These are phyloP conservation scores for Caenorhabditis drosophilae DNA, from an alignment of 2,888 invertebrate genomes.

Conservation along the genomic window DNA sequence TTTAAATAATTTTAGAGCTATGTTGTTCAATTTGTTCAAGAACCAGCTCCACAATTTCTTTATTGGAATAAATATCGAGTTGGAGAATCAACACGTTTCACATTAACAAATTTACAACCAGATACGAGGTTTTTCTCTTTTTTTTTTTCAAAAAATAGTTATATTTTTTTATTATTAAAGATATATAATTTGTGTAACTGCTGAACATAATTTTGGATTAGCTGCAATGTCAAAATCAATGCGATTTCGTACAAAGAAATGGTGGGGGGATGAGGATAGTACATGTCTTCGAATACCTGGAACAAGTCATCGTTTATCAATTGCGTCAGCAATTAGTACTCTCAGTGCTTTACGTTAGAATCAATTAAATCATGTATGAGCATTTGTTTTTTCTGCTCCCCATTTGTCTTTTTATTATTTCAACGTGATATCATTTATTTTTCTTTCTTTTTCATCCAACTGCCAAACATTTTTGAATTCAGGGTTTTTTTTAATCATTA, in stretches of 20 bases:
- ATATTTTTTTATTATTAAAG: slow-evolving; percentile 13
- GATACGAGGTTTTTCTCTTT: slow-evolving; percentile 52
- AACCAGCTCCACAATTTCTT: slow-evolving; percentile 66
- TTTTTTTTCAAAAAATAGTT: background rate
- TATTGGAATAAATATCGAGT: slow-evolving; percentile 61
- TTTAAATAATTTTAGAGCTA: slow-evolving; percentile 51
- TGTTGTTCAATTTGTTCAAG: slow-evolving; percentile 64
- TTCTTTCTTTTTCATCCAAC: no score
- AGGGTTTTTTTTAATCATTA: no score
- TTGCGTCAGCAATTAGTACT: slow-evolving; percentile 50
- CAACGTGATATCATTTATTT: no score
- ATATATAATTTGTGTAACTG: slow-evolving; percentile 66
- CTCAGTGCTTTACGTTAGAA: slow-evolving; percentile 41
- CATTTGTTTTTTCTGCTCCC: no score
- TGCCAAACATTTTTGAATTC: no score
- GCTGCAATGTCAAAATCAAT: slow-evolving; percentile 67
- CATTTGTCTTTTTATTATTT: no score
- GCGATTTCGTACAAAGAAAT: slow-evolving; percentile 61
- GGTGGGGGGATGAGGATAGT: slow-evolving; percentile 59
- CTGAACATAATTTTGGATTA: slow-evolving; percentile 67
- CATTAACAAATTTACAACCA: slow-evolving; percentile 59
- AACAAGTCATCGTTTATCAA: slow-evolving; percentile 42
- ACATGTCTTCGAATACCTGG: slow-evolving; percentile 40
- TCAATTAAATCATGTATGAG: no score
- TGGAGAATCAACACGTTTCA: slow-evolving; percentile 59